phyloP scores from a whole-genome alignment of 1,140 invertebrate genomes.

The Tetragnatha versicolor region DNA sequence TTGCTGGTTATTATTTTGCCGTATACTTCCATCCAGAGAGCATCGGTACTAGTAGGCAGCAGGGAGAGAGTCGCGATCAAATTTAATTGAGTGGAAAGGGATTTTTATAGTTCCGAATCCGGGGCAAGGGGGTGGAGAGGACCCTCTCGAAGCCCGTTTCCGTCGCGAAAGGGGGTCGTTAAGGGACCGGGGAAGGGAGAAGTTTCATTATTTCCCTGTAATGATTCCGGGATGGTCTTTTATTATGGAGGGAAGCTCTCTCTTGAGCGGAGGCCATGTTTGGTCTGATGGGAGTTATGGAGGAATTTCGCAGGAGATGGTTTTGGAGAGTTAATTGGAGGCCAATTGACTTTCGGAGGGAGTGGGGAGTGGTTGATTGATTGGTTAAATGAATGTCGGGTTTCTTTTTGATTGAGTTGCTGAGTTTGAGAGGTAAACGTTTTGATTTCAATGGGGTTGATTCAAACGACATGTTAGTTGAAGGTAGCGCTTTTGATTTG shows the following conservation, averaged over 20 bases:
- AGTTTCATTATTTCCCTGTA: conserved; percentile 42
- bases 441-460: no score
- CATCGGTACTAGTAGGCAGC: neutral
- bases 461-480: no score
- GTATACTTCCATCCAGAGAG: neutral
- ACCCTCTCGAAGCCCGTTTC: conserved; percentile 26
- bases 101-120: conserved; percentile 47
- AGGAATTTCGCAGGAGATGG: no score
- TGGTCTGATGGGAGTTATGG: no score
- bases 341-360: no score
- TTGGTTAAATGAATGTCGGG: no score
- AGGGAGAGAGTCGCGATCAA: conserved; percentile 11
- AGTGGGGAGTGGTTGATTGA: no score
- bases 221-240: conserved; percentile 36
- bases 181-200: conserved; percentile 2
- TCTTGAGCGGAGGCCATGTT: conserved; percentile 4
- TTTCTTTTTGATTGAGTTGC: no score
- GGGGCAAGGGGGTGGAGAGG: conserved; percentile 3
- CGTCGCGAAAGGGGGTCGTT: conserved; percentile 14
- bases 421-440: no score
- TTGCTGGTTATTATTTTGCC: conserved; percentile 1
- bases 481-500: no score
- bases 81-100: conserved; percentile 50
- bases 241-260: neutral
- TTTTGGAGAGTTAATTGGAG: no score